These are phyloP conservation scores for Rhagologus leucostigma DNA, from an alignment of 2,113 vertebrate species.

Conservation along the genomic window DNA sequence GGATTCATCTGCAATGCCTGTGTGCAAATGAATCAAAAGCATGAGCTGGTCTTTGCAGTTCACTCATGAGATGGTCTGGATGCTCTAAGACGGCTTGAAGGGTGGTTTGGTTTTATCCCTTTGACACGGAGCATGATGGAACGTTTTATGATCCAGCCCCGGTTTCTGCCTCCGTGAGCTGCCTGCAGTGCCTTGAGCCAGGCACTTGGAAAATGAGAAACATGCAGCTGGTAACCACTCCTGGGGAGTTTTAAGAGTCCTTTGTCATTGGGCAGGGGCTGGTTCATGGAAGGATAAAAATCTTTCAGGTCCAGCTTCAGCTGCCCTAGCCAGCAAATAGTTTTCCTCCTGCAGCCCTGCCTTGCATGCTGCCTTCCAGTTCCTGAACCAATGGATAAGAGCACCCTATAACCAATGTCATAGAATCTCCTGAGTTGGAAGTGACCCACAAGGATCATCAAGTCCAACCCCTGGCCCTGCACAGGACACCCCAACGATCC, in stretches of 20 bases:
- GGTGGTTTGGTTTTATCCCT: not conserved
- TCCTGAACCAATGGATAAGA: not conserved
- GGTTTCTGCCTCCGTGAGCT: not conserved
- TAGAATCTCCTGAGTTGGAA: not conserved
- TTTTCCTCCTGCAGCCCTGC: not conserved
- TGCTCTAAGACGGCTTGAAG: not conserved
- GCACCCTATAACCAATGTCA: not conserved
- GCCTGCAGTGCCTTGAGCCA: not conserved
- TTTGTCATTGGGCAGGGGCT: not conserved
- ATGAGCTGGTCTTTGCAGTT: not conserved
- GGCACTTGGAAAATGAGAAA: not conserved
- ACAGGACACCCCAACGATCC: not conserved
- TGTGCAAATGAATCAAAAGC: not conserved
- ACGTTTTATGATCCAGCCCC: fast-evolving
- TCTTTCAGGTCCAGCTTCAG: not conserved
- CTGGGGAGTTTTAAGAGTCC: not conserved
- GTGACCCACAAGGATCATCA: not conserved
- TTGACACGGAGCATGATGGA: fast-evolving
- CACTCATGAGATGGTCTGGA: not conserved
- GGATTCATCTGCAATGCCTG: not conserved
- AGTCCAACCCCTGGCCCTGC: not conserved
- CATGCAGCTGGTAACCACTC: not conserved
- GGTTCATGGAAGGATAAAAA: not conserved
- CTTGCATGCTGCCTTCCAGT: not conserved
- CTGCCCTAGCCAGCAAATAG: not conserved